Base-by-base conservation (phyloP, 2,888 invertebrate species). In the Gnatocerus cornutus region DNA sequence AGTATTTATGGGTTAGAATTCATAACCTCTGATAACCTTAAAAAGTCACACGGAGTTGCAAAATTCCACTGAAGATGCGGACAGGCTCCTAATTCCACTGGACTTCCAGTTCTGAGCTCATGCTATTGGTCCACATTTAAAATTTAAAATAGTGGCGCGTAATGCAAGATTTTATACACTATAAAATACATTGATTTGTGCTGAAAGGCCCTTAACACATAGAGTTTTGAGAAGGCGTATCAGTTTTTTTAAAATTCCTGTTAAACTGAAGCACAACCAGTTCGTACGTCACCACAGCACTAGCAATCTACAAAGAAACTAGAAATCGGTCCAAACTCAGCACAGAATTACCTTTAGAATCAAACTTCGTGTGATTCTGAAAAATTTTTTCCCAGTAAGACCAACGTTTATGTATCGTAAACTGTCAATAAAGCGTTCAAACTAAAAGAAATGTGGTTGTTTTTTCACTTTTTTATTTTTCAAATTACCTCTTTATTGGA, bases 201-300 rank as follows among this genome's bases (percentile, higher is more conserved):
- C 4, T 21, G 4, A 33, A n/a, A 4, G 6, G 6, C 33, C 1
- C 1, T 66, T 45, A 68, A 45, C 68, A 68, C 12, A 68, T 53
- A 13, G 53, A 62, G 21, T 68, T 62, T 39, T 41, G 30, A 12
- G 68, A 45, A 8, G 53, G 61, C 12, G 16, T 9, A n/a, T 62
- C 46, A 1, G 43, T 37, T 46, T 53, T 52, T 12, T 30, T 10
- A 7, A 14, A 10, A 13, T 68, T 53, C 39, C 56, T 63, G 3
- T 46, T 39, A 21, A 66, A 62, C 27, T 70, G 70, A 12, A 70
- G 48, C 13, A 56, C 43, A 3, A 66, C 55, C 14, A 70, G 16
- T 16, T 62, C 66, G 39, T 62, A 70, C n/a, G 65, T 56, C 0
- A 70, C 66, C 3, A 70, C 37, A 61, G 62, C 61, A 30, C 70